These are phyloP conservation scores for Ceyx erithaca DNA, from an alignment of 2,797 vertebrate species.

Conservation along the genomic window DNA sequence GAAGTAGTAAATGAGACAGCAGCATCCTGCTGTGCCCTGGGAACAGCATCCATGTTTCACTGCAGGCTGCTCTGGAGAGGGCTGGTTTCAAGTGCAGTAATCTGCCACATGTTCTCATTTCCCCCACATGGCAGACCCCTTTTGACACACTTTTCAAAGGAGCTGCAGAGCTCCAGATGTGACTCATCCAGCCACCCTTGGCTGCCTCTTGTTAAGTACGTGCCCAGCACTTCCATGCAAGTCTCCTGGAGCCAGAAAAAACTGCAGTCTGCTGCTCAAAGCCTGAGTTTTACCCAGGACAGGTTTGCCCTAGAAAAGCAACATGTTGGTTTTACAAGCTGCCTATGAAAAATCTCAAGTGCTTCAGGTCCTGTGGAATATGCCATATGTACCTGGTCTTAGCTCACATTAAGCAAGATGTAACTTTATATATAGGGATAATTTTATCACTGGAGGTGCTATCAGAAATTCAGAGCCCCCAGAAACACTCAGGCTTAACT, in stretches of 20 bases:
- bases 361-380: background rate
- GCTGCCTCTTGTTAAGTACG: background rate
- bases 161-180: constrained; percentile 47
- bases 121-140: background rate
- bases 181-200: background rate
- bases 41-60: accelerated
- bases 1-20: background rate
- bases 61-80: accelerated
- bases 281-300: background rate
- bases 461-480: background rate
- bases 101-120: constrained; percentile 12
- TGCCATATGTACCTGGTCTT: accelerated
- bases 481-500: background rate
- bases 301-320: background rate
- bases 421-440: background rate
- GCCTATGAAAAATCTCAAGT: background rate
- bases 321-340: background rate
- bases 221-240: background rate
- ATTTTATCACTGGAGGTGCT: background rate
- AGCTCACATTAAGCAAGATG: background rate
- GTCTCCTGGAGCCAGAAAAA: background rate
- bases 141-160: constrained; percentile 25
- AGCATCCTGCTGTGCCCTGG: accelerated
- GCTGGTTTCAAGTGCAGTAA: background rate
- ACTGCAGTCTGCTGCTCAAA: background rate